A percentile compares a stretch with the other conserved stretches of the same genome.
These are phyloP conservation scores for Rhorus exstirpatorius DNA, from an alignment of 2,888 invertebrate genomes.

Conservation along the genomic window DNA sequence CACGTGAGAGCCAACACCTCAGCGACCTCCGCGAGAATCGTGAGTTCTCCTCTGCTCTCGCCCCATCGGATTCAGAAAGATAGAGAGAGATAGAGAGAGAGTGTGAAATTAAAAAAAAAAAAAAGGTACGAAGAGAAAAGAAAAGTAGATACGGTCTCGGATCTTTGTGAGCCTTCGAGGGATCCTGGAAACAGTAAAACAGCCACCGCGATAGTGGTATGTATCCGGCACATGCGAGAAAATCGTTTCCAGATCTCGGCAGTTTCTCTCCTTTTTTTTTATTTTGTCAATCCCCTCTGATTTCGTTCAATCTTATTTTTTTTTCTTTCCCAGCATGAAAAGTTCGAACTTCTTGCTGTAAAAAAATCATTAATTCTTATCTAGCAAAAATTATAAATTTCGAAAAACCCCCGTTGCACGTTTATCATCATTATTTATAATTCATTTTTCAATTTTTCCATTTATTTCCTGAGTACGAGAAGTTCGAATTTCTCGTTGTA, in stretches of 20 bases:
- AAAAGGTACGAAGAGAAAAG: constrained; percentile 9
- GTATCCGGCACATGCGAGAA: constrained; percentile 34
- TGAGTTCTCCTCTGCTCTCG: constrained; percentile 10
- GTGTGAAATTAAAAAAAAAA: constrained; percentile 31
- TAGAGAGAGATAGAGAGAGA: neutral
- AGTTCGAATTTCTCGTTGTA: too few relatives aligned
- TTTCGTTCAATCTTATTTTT: neutral
- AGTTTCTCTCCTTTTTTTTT: neutral
- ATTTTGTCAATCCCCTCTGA: neutral
- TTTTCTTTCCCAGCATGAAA: neutral
- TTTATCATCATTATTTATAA: too few relatives aligned
- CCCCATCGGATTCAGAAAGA: neutral
- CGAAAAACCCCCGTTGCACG: too few relatives aligned
- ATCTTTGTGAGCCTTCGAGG: constrained; percentile 46
- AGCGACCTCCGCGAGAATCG: constrained; percentile 42
- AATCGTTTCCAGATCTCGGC: constrained; percentile 44
- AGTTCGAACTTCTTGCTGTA: too few relatives aligned
- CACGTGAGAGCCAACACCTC: constrained; percentile 70
- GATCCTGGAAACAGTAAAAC: constrained; percentile 56
- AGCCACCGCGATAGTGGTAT: constrained; percentile 57
- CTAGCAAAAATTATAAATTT: too few relatives aligned
- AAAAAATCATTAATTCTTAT: too few relatives aligned
- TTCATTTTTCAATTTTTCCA: too few relatives aligned
- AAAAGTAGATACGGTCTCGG: constrained; percentile 61
- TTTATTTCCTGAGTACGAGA: too few relatives aligned